Evolutionary conservation across 1,140 invertebrate species (phyloP).

Genomic region (Aphaenogaster rudis): DNA sequence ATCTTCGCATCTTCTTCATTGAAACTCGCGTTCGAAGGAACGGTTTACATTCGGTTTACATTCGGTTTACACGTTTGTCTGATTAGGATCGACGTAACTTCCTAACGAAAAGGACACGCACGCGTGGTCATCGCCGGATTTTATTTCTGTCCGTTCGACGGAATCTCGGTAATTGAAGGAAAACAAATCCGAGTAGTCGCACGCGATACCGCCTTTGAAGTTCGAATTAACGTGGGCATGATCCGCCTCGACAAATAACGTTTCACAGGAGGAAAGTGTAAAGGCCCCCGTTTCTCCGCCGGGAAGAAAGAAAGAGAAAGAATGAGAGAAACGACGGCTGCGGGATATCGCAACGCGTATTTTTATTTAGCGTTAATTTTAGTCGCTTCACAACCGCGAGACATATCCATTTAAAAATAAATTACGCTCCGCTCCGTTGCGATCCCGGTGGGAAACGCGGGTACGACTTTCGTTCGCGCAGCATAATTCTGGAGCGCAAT

Average conservation of each 20-base stretch:
- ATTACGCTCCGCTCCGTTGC: constrained; percentile 35
- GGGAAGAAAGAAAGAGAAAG: constrained; percentile 6
- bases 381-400: constrained; percentile 27
- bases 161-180: constrained; percentile 52
- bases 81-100: constrained; percentile 12
- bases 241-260: constrained; percentile 47
- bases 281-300: not conserved
- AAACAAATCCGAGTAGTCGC: constrained; percentile 42
- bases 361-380: constrained; percentile 60
- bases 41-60: not conserved
- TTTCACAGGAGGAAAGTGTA: constrained; percentile 1
- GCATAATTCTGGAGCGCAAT: constrained; percentile 24
- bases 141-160: not conserved
- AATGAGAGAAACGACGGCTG: constrained; percentile 20
- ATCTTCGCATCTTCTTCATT: not conserved
- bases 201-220: constrained; percentile 37
- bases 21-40: not conserved
- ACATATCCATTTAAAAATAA: constrained; percentile 46
- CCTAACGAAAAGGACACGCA: not conserved
- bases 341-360: constrained; percentile 29
- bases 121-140: not conserved
- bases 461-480: constrained; percentile 2
- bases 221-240: constrained; percentile 27
- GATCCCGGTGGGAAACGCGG: constrained; percentile 42
- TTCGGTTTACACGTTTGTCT: constrained; percentile 7